Evolutionary conservation across 2,888 invertebrate genomes (phyloP), one percentile per base, ranked within the genome.

Genomic region (Biston betularia): DNA sequence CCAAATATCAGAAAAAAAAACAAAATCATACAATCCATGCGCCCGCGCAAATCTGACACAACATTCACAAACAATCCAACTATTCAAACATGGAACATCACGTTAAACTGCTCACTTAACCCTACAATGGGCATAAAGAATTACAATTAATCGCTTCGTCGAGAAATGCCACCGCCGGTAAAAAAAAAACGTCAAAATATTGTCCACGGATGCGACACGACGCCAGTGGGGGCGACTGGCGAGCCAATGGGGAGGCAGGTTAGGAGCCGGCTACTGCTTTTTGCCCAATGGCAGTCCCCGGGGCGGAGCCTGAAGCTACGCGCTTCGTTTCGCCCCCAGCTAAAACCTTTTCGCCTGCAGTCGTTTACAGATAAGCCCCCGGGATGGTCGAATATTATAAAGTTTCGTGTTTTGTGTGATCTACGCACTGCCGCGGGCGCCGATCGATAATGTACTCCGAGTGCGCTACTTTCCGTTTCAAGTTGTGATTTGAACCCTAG

Each of bases 371-470:
- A 93, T 93, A 93, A 93, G 92, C 93, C 93, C 86, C 84, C 88
- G 90, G 93, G 93, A 93, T 93, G 93, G 93, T 90, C 92, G 92
- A 88, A 88, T 92, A 92, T 92, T 92, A 92, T 93, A 92, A 90
- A 88, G 87, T 90, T 88, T 83, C 80, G 80, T 87, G 88, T 86
- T 89, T 87, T 87, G 86, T 88, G 89, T 88, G 89, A 89, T 87
- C 85, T 86, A 85, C 84, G 84, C 81, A 79, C 75, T 79, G 88
- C 92, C 90, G 78, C 83, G 82, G 92, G 92, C 89, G 85, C 69
- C 83, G 83, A 89, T 90, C 91, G 89, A 91, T 92, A 81, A 90
- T 90, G 90, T 83, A 78, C 86, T 82, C 76, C 53, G 15, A 83
- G 84, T 84, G 87, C 79, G 75, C 76, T 81, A 78, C 79, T 74